Base-by-base conservation (phyloP, 1,140 invertebrate genomes). In the Lordiphosa clarofinis region DNA sequence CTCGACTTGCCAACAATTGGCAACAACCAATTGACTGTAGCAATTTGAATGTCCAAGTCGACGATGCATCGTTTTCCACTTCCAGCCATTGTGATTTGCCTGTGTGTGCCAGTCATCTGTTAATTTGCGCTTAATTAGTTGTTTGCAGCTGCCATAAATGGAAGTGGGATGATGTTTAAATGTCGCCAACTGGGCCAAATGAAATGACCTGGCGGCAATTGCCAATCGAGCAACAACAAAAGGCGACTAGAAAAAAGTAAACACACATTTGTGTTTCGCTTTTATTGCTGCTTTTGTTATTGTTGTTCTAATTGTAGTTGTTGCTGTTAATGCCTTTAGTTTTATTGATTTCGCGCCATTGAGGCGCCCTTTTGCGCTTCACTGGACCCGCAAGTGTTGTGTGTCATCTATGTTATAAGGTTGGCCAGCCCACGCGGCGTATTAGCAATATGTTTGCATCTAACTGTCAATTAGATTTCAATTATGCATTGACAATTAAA, bases 391-490 rank as follows among this genome's bases (percentile, higher is more conserved):
- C 40, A 48, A 56, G 39, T 44, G 44, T 43, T 36, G 40, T 28
- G 24, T n/a, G n/a, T 42, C 28, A 42, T 64, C 44, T 24, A 8
- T 11, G 0, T 39, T 8, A 12, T 56, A 38, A 52, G 58, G 64
- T 65, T 37, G 1, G 19, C n/a, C 35, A 13, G 19, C 40, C 76
- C 76, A 82, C 76, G 59, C 67, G 67, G 63, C 78, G 78, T 82
- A 81, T 84, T 69, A 76, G 78, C 63, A 82, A 76, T 69, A 54
- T 60, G 59, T 76, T 73, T 65, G 55, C 68, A 73, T 76, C 84
- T 73, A 82, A 84, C 78, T 82, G 76, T 82, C 78, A 84, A 81
- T 82, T 82, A 84, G 73, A 86, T 84, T 78, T 84, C 78, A 82
- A 82, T 82, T 82, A 84, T 82, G 73, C 78, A 82, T 84, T 76